These are phyloP conservation scores for Cheumatopsyche charites DNA, from an alignment of 1,140 invertebrate genomes.

Conservation along the genomic window DNA sequence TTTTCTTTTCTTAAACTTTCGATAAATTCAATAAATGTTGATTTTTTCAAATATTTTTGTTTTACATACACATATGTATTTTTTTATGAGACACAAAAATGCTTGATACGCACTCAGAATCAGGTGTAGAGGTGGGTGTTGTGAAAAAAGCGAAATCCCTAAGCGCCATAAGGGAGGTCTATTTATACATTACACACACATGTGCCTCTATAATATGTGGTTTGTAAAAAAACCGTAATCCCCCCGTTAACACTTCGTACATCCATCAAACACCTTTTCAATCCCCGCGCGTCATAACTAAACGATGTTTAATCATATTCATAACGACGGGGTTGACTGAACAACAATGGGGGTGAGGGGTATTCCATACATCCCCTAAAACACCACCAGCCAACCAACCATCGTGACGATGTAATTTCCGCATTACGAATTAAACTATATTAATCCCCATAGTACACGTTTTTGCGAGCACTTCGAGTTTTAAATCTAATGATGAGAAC, in stretches of 20 bases:
- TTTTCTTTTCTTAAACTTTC: no score
- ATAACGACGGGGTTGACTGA: slow-evolving; percentile 35
- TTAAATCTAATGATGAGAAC: no score
- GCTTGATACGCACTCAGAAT: no score
- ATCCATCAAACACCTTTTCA: slow-evolving; percentile 34
- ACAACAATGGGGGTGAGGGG: slow-evolving; percentile 34
- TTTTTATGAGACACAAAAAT: no score
- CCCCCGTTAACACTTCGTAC: slow-evolving; percentile 20
- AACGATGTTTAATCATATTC: slow-evolving; percentile 44
- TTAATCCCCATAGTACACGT: no score
- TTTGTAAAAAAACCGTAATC: slow-evolving; percentile 19
- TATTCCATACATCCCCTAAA: no score
- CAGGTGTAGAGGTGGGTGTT: neutral
- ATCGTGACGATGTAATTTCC: slow-evolving; percentile 39
- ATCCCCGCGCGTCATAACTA: slow-evolving; percentile 36
- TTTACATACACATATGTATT: no score
- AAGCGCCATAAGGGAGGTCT: neutral
- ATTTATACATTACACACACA: neutral
- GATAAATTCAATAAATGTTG: no score
- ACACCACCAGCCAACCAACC: slow-evolving; percentile 25
- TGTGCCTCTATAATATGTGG: no score
- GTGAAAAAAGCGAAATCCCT: neutral
- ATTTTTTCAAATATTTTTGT: no score
- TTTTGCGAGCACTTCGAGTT: no score
- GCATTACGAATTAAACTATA: slow-evolving; percentile 21